These are phyloP conservation scores for Melanocharis versteri DNA, from an alignment of 2,113 vertebrate species.

Conservation along the genomic window DNA sequence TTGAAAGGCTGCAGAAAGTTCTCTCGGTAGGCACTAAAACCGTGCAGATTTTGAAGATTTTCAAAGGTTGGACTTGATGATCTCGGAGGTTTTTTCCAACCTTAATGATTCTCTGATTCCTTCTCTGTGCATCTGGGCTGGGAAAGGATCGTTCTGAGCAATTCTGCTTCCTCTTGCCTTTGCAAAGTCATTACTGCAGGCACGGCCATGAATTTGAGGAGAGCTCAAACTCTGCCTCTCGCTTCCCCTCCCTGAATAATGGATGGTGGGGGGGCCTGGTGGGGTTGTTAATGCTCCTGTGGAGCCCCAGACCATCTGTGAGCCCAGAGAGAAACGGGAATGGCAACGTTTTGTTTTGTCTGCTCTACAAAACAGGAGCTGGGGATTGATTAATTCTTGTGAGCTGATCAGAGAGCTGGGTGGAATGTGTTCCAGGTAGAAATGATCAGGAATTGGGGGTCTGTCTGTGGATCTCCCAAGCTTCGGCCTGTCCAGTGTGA, in stretches of 20 bases:
- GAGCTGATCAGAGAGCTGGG: neutral
- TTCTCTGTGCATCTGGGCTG: neutral
- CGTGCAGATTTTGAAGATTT: neutral
- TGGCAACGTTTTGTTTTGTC: neutral
- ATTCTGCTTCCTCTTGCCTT: neutral
- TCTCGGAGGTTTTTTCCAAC: neutral
- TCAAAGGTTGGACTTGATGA: neutral
- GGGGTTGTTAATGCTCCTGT: neutral
- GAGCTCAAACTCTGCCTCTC: neutral
- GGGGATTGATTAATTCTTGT: neutral
- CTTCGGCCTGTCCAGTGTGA: neutral
- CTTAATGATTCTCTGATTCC: neutral
- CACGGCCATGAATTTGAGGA: neutral
- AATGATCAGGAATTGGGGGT: neutral
- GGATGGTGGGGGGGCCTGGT: neutral
- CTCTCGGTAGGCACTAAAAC: neutral
- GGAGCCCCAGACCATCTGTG: constrained; percentile 6
- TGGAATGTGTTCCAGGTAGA: accelerated
- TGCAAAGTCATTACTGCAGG: neutral
- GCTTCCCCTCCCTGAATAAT: neutral
- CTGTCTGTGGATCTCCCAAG: neutral
- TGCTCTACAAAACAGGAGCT: neutral
- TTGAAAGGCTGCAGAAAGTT: neutral
- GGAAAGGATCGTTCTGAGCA: neutral
- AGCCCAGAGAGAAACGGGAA: neutral